phyloP scores from a whole-genome alignment of 2,888 invertebrate species.

The Aporophyla lueneburgensis region DNA sequence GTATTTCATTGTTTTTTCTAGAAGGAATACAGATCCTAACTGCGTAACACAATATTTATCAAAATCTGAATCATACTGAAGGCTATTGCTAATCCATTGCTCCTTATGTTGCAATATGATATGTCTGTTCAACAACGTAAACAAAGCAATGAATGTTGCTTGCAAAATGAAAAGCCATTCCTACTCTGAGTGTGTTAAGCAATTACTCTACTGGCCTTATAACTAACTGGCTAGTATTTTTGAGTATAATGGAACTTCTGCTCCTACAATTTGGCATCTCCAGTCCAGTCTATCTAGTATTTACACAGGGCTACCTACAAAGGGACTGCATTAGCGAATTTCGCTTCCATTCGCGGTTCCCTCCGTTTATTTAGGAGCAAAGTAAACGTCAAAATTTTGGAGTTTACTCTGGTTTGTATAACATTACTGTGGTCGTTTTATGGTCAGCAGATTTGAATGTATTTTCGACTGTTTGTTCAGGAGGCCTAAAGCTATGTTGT shows the following conservation, averaged over 20 bases:
- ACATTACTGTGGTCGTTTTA: slow-evolving; percentile 24
- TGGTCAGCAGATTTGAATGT: slow-evolving; percentile 42
- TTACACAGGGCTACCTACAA: slow-evolving; percentile 38
- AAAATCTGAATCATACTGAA: no score
- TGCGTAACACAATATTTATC: no score
- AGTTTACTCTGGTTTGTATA: slow-evolving; percentile 2
- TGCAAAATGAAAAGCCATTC: no score
- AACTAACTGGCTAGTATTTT: neutral
- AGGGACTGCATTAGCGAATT: slow-evolving; percentile 29
- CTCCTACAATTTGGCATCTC: rapidly evolving
- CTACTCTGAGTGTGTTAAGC: no score
- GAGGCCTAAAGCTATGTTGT: slow-evolving; percentile 10
- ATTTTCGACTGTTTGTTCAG: slow-evolving; percentile 36
- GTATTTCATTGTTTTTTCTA: no score
- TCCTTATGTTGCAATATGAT: no score
- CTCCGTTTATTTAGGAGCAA: slow-evolving; percentile 47
- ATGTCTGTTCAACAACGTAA: no score
- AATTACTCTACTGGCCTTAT: neutral
- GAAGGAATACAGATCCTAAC: no score
- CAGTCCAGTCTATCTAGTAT: slow-evolving; percentile 19
- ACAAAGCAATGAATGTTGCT: no score
- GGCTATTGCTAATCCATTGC: no score
- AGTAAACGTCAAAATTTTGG: slow-evolving; percentile 18
- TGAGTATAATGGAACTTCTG: slow-evolving; percentile 27
- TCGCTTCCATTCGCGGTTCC: slow-evolving; percentile 30